Evolutionary conservation across 2,113 vertebrate genomes (phyloP).

Genomic region (Scalopus aquaticus): DNA sequence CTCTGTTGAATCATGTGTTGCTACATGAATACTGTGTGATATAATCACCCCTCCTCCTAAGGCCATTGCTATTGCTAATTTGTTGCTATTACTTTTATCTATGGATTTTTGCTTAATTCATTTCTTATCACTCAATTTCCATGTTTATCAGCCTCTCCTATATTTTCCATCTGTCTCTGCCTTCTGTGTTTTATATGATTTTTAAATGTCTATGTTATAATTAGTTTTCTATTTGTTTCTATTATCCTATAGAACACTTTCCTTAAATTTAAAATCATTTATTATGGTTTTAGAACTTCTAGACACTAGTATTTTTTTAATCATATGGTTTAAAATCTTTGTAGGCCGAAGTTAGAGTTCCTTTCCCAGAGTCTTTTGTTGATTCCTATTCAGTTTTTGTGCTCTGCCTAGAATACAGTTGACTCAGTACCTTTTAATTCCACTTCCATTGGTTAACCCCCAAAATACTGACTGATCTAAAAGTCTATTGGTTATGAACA

Average conservation of each 20-base stretch:
- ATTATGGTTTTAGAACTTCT: neutral
- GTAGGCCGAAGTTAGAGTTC: neutral
- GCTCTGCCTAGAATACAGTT: neutral
- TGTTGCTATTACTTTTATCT: neutral
- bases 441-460: neutral
- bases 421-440: neutral
- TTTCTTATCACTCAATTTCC: neutral
- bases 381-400: neutral
- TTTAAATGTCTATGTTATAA: neutral
- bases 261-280: neutral
- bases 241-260: neutral
- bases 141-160: neutral
- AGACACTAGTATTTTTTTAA: neutral
- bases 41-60: no score
- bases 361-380: neutral
- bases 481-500: neutral
- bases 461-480: neutral
- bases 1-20: neutral
- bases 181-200: neutral
- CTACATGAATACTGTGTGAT: no score
- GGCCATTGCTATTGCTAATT: neutral
- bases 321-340: neutral
- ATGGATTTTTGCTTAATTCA: no score
- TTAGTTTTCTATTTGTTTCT: neutral
- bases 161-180: neutral